phyloP scores from a whole-genome alignment of 2,888 invertebrate genomes.

The Euzophera pinguis region DNA sequence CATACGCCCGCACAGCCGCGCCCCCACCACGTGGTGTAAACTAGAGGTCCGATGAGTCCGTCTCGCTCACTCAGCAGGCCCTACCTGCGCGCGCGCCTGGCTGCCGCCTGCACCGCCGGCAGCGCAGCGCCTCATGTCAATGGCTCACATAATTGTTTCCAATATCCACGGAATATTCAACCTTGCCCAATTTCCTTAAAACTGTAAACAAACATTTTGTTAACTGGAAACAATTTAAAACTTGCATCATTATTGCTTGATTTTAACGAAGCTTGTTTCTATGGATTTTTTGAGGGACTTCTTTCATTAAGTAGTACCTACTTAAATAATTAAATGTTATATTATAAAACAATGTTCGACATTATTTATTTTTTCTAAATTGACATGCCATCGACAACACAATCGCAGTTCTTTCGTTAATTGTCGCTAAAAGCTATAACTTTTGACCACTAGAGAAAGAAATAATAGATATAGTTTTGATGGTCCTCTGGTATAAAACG shows the following conservation, averaged over 20 bases:
- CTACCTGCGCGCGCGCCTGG: constrained; percentile 75
- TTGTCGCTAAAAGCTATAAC: too few relatives aligned
- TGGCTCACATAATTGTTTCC: constrained; percentile 65
- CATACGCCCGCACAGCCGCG: constrained; percentile 63
- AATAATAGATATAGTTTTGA: too few relatives aligned
- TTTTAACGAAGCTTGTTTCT: too few relatives aligned
- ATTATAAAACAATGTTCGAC: too few relatives aligned
- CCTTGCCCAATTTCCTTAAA: constrained; percentile 8
- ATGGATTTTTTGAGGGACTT: too few relatives aligned
- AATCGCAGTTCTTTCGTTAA: too few relatives aligned
- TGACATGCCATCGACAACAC: too few relatives aligned
- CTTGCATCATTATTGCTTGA: background rate
- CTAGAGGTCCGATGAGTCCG: constrained; percentile 36
- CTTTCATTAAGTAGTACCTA: too few relatives aligned
- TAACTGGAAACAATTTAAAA: background rate
- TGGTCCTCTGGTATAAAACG: background rate
- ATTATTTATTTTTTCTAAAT: too few relatives aligned
- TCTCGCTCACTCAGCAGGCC: constrained; percentile 38
- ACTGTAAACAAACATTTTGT: background rate
- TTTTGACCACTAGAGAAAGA: too few relatives aligned
- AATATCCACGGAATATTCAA: constrained; percentile 43
- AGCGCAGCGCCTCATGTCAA: constrained; percentile 67
- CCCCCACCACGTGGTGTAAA: constrained; percentile 71
- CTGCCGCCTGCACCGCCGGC: constrained; percentile 56
- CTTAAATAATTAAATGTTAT: too few relatives aligned